Percentiles rank a stretch among this genome's conserved stretches.
phyloP scores from a whole-genome alignment of 1,140 invertebrate species.

The Vanessa tameamea region DNA sequence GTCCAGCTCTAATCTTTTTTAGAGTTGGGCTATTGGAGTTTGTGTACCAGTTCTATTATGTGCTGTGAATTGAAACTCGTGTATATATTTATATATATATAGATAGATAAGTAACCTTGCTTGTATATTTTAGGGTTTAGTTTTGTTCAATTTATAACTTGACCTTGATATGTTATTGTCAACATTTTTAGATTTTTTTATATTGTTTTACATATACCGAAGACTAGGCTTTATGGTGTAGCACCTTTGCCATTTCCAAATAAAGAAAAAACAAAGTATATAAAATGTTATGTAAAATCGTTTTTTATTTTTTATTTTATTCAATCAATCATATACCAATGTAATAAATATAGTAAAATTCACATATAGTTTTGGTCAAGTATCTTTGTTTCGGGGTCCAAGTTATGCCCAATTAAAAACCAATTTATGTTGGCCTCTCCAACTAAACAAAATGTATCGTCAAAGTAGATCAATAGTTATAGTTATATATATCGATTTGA shows the following conservation, averaged over 20 bases:
- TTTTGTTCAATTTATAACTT: conserved; percentile 25
- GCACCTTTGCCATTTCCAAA: no score
- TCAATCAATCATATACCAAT: background rate
- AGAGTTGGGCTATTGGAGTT: conserved; percentile 34
- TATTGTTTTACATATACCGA: no score
- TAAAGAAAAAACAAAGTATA: background rate
- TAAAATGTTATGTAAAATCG: background rate
- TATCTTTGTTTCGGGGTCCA: background rate
- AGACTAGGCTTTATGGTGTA: no score
- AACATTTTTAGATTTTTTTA: background rate
- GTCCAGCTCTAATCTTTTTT: background rate
- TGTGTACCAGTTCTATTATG: conserved; percentile 56
- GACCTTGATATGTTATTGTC: background rate
- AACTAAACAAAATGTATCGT: background rate
- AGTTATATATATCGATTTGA: conserved; percentile 37
- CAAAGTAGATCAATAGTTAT: background rate
- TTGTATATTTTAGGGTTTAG: conserved; percentile 44
- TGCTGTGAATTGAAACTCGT: conserved; percentile 60
- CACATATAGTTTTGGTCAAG: conserved; percentile 2
- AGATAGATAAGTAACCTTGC: conserved; percentile 28
- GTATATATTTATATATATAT: conserved; percentile 39
- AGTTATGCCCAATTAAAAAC: background rate
- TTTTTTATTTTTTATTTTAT: no score
- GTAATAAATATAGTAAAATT: background rate
- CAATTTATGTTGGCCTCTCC: background rate